phyloP scores from a whole-genome alignment of 2,888 invertebrate genomes.

The Hirtodrosophila trivittata region DNA sequence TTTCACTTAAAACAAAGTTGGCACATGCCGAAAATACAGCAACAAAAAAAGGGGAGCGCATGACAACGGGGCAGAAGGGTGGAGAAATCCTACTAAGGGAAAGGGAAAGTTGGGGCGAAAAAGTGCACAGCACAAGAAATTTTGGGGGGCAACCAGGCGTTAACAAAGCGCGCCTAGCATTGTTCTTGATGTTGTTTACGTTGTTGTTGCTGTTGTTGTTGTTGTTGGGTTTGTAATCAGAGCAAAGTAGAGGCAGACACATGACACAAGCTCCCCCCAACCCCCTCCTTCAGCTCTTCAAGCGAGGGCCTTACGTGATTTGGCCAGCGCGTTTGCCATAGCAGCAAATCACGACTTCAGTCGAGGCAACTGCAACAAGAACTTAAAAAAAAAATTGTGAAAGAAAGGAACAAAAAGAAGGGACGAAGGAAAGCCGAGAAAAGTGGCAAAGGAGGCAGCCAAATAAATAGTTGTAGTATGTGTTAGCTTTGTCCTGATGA shows the following conservation, averaged over 20 bases:
- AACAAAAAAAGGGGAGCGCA: slow-evolving; percentile 7
- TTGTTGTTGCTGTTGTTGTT: slow-evolving; percentile 28
- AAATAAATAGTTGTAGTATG: slow-evolving; percentile 25
- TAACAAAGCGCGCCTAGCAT: slow-evolving; percentile 57
- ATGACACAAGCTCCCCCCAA: slow-evolving; percentile 22
- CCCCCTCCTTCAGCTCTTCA: slow-evolving; percentile 1
- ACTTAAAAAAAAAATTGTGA: slow-evolving; percentile 8
- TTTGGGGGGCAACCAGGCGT: slow-evolving; percentile 46
- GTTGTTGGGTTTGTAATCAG: slow-evolving; percentile 68
- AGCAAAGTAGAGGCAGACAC: slow-evolving; percentile 59
- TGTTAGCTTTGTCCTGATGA: slow-evolving; percentile 40
- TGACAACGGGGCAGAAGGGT: slow-evolving; percentile 21
- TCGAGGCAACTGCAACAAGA: slow-evolving; percentile 28
- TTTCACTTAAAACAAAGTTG: slow-evolving; percentile 78
- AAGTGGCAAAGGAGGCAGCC: slow-evolving; percentile 15
- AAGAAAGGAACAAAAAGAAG: slow-evolving; percentile 5
- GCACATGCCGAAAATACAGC: slow-evolving; percentile 44
- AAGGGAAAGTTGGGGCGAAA: background rate
- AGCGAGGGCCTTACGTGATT: slow-evolving; percentile 63
- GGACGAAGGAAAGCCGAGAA: slow-evolving; percentile 5
- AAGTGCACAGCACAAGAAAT: slow-evolving; percentile 20
- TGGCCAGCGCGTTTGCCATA: slow-evolving; percentile 42
- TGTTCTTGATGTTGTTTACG: slow-evolving; percentile 38
- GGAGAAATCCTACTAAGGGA: background rate
- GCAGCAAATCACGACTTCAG: slow-evolving; percentile 51